Base-by-base conservation (phyloP, 2,888 invertebrate species). In the Meandrusa payeni region DNA sequence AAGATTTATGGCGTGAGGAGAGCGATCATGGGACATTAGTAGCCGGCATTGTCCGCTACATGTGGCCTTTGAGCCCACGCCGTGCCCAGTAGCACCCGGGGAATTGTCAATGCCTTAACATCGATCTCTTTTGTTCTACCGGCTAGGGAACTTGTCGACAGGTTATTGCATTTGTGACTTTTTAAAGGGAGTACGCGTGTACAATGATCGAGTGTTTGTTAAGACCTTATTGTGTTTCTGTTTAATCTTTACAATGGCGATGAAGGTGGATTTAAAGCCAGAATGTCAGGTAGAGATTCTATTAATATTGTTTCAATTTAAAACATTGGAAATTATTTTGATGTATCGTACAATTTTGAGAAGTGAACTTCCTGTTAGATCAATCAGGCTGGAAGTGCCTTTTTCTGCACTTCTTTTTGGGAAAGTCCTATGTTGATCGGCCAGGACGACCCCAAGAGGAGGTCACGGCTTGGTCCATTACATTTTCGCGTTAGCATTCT, bases 21-120 rank as follows among this genome's bases (percentile, higher is more conserved):
- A 65, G 57, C 72, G 82, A 87, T 87, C 86, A 87, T 85, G 76
- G 75, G 69, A 66, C 85, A 87, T 87, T 85, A 87, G 86, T 79
- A 82, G 63, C 51, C 38, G 47, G 57, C 64, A 70, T 85, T 86
- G 82, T 86, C 66, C 81, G 49, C 81, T 56, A 63, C 76, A 74
- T 80, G 86, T 64, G 73, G 68, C 52, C 74, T 76, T 80, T 82
- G 23, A 48, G 40, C 37, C 47, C 27, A 47, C 48, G 52, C 48
- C 56, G 67, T n/a, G 61, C 52, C 45, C 76, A 64, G 71, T 69
- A 68, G 72, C 69, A 39, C 49, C 39, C 50, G 45, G 45, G 46
- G 49, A 46, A 45, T 49, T 56, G 23, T 34, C 23, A 13, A n/a
- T 11, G 33, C 28, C 6, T 9, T n/a, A 34, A 39, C 17, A 28